These are phyloP conservation scores for Setophaga coronata DNA, from an alignment of 2,113 vertebrate genomes.

Conservation along the genomic window DNA sequence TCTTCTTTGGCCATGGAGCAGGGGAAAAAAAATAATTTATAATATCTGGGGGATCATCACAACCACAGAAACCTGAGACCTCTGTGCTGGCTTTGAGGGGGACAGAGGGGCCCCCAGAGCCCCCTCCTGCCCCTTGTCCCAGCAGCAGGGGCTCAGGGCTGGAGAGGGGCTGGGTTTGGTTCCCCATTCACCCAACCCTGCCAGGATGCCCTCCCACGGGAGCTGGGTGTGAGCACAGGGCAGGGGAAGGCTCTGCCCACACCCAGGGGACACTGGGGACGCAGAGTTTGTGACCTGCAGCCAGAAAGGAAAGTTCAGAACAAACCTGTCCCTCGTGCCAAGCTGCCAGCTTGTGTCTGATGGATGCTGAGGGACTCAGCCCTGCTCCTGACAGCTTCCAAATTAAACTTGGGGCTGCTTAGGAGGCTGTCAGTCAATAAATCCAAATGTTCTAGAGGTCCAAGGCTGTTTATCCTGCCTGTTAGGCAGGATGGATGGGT, in stretches of 20 bases:
- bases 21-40: too few relatives aligned
- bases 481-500: not conserved
- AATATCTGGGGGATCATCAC: too few relatives aligned
- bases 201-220: not conserved
- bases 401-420: slow-evolving; percentile 20
- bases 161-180: rapidly evolving
- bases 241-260: rapidly evolving
- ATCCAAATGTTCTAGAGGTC: not conserved
- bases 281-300: rapidly evolving
- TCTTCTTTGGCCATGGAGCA: too few relatives aligned
- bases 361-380: not conserved
- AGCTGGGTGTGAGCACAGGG: rapidly evolving
- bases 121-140: rapidly evolving
- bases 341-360: not conserved
- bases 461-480: not conserved
- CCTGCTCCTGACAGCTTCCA: slow-evolving; percentile 29
- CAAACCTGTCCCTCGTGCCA: not conserved
- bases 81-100: not conserved
- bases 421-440: slow-evolving; percentile 22
- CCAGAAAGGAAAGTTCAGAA: rapidly evolving
- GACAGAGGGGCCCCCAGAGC: not conserved
- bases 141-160: rapidly evolving
- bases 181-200: rapidly evolving
- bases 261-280: not conserved
- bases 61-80: too few relatives aligned